Percentiles rank a stretch among this genome's conserved stretches.
Evolutionary conservation across 2,797 vertebrate species (phyloP).

Genomic region (Glyptemys insculpta): DNA sequence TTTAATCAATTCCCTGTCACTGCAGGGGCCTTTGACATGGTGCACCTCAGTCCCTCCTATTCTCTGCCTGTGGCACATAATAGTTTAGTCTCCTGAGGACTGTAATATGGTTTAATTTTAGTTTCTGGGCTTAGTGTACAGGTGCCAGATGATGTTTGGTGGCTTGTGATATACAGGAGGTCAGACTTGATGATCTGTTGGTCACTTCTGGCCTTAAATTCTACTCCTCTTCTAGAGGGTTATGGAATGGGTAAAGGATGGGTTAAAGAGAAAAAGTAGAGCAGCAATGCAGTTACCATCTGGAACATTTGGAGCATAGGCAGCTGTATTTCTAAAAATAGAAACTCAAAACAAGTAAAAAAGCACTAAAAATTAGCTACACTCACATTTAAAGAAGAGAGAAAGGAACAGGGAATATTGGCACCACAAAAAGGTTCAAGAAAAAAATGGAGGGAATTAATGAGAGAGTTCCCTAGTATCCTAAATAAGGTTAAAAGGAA

Average conservation of each 20-base stretch:
- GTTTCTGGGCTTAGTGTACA: too few relatives aligned
- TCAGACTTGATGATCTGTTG: not conserved
- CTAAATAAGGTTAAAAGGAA: not conserved
- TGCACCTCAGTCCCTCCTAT: too few relatives aligned
- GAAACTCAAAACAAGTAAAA: not conserved
- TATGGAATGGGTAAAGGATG: not conserved
- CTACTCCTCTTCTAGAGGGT: not conserved
- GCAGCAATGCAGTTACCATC: not conserved
- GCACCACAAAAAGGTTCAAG: not conserved
- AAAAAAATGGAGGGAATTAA: not conserved
- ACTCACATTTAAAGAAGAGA: accelerated
- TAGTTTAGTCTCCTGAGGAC: not conserved
- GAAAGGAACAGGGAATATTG: not conserved
- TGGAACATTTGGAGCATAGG: not conserved
- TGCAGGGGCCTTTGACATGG: too few relatives aligned
- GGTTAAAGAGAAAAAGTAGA: not conserved
- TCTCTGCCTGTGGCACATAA: too few relatives aligned
- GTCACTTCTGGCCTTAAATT: not conserved
- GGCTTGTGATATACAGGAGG: not conserved
- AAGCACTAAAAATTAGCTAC: not conserved
- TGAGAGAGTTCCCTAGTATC: not conserved
- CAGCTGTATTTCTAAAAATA: not conserved
- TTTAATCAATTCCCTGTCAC: too few relatives aligned
- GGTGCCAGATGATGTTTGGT: not conserved
- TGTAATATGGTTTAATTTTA: not conserved